These are phyloP conservation scores for Metellina segmentata DNA, from an alignment of 2,888 invertebrate species.

Conservation along the genomic window DNA sequence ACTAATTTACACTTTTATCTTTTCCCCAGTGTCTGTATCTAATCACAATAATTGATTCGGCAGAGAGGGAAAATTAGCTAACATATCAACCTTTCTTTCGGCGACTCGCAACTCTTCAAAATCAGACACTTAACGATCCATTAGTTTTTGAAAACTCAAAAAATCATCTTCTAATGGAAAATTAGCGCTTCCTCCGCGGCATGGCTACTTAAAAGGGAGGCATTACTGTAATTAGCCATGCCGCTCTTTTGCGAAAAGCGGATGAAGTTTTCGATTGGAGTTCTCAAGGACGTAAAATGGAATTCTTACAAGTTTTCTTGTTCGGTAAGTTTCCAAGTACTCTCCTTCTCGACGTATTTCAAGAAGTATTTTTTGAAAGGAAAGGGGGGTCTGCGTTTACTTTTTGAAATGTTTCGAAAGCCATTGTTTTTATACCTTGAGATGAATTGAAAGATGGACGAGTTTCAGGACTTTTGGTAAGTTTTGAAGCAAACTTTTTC, in stretches of 20 bases:
- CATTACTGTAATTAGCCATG: constrained; percentile 7
- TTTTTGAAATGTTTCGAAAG: too few relatives aligned
- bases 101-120: constrained; percentile 11
- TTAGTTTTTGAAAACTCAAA: background rate
- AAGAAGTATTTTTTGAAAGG: too few relatives aligned
- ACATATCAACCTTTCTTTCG: background rate
- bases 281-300: background rate
- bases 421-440: too few relatives aligned
- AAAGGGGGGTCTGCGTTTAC: too few relatives aligned
- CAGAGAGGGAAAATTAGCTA: constrained; percentile 22
- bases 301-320: too few relatives aligned
- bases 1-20: background rate
- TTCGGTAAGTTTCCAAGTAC: too few relatives aligned
- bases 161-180: background rate
- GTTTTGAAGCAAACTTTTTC: too few relatives aligned
- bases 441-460: too few relatives aligned
- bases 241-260: background rate
- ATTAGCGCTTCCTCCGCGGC: background rate
- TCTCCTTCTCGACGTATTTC: too few relatives aligned
- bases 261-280: background rate
- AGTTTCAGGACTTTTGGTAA: too few relatives aligned
- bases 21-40: background rate
- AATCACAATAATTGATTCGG: constrained; percentile 36
- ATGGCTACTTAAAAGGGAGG: background rate
- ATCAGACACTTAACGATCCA: constrained; percentile 24